Base-by-base conservation (phyloP, 2,797 vertebrate genomes). In the Galago senegalensis region DNA sequence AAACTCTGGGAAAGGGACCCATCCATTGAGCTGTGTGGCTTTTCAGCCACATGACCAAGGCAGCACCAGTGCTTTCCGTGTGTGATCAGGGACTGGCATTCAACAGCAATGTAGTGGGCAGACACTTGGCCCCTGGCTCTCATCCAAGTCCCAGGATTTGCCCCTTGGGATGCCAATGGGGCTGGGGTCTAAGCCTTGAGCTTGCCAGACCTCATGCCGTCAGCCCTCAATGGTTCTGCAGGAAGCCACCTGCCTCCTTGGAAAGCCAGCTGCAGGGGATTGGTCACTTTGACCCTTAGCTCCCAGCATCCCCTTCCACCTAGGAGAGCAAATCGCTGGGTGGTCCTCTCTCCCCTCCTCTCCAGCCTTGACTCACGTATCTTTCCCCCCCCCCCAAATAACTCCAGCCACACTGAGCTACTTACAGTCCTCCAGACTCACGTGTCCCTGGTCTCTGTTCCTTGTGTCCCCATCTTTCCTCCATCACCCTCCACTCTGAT, bases 401-500 rank as follows among this genome's bases (percentile, higher is more conserved):
- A 21, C 69, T 21, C 11, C 37, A 61, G 43, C n/a, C 17, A 16
- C 18, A 10, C 27, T 0, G 40, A 21, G 31, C n/a, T 37, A 11
- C 27, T 27, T 13, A 1, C 25, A 46, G 4, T 79, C 58, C 61
- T 60, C 61, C n/a, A 29, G 31, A 60, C 43, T 43, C 1, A 21
- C 49, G 3, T 0, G 11, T 12, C 20, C 31, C 7, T 21, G 12
- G 3, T 87, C 61, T 23, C 49, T 17, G 20, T 8, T 13, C 11
- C 34, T 56, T 21, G 25, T 31, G 34, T 23, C 11, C 56, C 2
- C 8, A 27, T n/a, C 53, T 56, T 53, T 79, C 27, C 5, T 13
- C 43, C 29, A 4, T 16, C 2, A 20, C 43, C 23, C 12, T 73
- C 29, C 23, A 3, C 7, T 3, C 31, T 0, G 13, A 31, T 49